Evolutionary conservation across 1,140 invertebrate species (phyloP).

Genomic region (Hyles euphorbiae): DNA sequence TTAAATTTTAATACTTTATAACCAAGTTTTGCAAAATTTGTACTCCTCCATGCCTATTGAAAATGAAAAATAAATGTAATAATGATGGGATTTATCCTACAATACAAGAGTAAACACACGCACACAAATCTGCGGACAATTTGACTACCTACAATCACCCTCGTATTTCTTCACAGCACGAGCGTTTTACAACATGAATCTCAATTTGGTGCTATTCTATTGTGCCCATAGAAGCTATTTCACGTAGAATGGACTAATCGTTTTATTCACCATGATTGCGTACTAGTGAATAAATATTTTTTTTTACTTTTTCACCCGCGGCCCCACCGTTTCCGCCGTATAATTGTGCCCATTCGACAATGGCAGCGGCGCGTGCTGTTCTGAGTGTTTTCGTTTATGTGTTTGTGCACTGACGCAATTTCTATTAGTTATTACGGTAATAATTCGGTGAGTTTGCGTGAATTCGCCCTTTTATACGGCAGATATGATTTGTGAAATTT

Average conservation of each 20-base stretch:
- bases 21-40: no score
- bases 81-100: no score
- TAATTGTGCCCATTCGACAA: constrained; percentile 38
- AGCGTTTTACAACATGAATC: not conserved
- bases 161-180: not conserved
- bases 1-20: no score
- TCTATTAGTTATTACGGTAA: constrained; percentile 7
- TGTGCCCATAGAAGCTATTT: constrained; percentile 24
- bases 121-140: not conserved
- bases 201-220: constrained; percentile 5
- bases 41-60: no score
- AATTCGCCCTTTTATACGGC: no score
- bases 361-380: constrained; percentile 45
- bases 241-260: constrained; percentile 33
- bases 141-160: not conserved
- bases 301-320: constrained; percentile 32
- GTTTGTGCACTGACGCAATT: constrained; percentile 24
- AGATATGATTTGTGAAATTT: no score
- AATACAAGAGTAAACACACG: no score
- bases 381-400: constrained; percentile 55
- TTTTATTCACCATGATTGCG: constrained; percentile 43
- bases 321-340: constrained; percentile 25
- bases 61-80: no score
- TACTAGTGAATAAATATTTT: constrained; percentile 50
- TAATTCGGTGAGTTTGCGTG: not conserved